Base-by-base conservation (phyloP, 1,140 invertebrate genomes). In the Dryas iulia region DNA sequence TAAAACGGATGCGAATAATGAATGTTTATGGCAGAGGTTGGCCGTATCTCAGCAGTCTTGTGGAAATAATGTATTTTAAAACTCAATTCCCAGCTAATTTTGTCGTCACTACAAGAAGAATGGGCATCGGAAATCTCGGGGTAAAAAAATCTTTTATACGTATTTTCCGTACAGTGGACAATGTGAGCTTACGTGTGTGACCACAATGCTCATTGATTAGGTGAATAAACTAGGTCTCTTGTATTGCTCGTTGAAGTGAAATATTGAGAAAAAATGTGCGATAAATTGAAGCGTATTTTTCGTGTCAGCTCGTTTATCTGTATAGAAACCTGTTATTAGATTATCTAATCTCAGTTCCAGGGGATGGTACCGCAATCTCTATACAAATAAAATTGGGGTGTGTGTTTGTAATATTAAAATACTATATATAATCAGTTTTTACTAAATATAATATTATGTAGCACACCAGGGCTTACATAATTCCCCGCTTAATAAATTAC, bases 141-240 rank as follows among this genome's bases (percentile, higher is more conserved):
- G 35, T 25, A 28, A 30, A 61, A 52, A 52, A 52, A 21, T 52
- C 39, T 52, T 61, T 61, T 52, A 61, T 52, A 52, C 35, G n/a
- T 62, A 63, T 56, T 31, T 63, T 63, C 28, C 18, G 14, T 30
- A 26, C 21, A 12, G 52, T n/a, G 11, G 28, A 63, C n/a, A 56
- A 53, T 23, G 25, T 62, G 18, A 14, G 25, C 11, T 11, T 53
- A 53, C 60, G 60, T 25, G 33, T 24, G 11, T 21, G 33, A 21
- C 33, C 33, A 61, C 59, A 61, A 61, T 52, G 12, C 59, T 4
- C 59, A 25, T 52, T 61, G 59, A 61, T 61, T 58, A 58, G 56
- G 26, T 26, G 26, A 28, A 58, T 30, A 31, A 54, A 54, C 53
- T 54, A 54, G 53, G 53, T 24, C 53, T 54, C 53, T 24, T 54